phyloP scores from a whole-genome alignment of 2,113 vertebrate species.

The Climacteris rufus region DNA sequence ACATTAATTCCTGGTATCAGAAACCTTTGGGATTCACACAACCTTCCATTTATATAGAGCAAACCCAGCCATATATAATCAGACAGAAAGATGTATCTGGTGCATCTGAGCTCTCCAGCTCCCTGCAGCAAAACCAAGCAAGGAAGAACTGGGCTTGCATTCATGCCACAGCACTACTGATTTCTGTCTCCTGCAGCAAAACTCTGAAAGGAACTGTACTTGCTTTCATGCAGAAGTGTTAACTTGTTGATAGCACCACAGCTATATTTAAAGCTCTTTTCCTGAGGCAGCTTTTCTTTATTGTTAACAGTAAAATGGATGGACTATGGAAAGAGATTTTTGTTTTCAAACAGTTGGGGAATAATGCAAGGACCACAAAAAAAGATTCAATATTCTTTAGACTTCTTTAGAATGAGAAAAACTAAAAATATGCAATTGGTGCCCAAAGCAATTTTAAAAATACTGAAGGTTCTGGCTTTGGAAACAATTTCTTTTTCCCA shows the following conservation, averaged over 20 bases:
- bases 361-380: background rate
- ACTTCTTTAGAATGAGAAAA: background rate
- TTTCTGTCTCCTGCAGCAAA: background rate
- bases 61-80: background rate
- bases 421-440: background rate
- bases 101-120: background rate
- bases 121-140: background rate
- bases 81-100: background rate
- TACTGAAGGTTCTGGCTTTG: background rate
- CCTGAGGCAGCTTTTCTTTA: background rate
- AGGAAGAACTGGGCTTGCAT: background rate
- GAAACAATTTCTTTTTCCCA: background rate
- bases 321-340: background rate
- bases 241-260: background rate
- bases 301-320: conserved; percentile 3
- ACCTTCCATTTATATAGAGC: background rate
- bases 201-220: background rate
- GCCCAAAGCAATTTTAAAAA: background rate
- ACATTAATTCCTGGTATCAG: background rate
- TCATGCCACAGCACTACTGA: background rate
- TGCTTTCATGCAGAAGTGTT: background rate
- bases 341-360: background rate
- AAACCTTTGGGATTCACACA: background rate
- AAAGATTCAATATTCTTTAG: background rate
- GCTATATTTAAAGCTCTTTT: background rate